Conservation (phyloP, 2,888 invertebrate genomes). For the Tenthredo scrophulariae region DNA sequence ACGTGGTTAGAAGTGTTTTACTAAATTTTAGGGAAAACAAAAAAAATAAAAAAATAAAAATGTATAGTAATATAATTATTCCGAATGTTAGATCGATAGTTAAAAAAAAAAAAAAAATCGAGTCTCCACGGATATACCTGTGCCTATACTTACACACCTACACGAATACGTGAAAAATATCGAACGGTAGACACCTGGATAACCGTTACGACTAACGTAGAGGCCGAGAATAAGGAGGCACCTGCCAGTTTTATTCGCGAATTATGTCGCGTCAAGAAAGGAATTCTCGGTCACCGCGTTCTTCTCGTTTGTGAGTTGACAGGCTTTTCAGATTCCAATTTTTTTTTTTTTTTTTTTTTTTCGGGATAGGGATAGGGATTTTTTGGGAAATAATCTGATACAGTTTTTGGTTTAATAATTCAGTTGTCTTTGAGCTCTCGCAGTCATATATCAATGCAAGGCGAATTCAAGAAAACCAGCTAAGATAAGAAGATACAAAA, state of each 20-base stretch:
- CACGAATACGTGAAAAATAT: conserved; percentile 1
- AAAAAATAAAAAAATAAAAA: too few relatives aligned
- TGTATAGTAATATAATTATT: neutral
- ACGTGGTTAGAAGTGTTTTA: too few relatives aligned
- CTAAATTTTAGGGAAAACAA: too few relatives aligned
- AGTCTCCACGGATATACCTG: neutral
- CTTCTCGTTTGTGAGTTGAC: neutral
- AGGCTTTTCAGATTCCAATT: neutral
- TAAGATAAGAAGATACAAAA: too few relatives aligned
- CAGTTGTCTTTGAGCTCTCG: too few relatives aligned
- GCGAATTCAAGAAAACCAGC: too few relatives aligned
- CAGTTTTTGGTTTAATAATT: neutral
- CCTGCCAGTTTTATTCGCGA: neutral
- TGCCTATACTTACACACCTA: neutral
- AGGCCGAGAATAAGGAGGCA: neutral
- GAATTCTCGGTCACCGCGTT: conserved; percentile 1
- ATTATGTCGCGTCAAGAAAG: neutral
- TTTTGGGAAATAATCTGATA: neutral
- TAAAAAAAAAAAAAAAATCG: neutral
- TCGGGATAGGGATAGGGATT: neutral
- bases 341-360: conserved; percentile 30
- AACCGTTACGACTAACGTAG: conserved; percentile 11
- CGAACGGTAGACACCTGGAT: conserved; percentile 9
- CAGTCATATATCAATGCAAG: too few relatives aligned
- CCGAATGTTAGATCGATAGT: neutral